Conservation (phyloP, 2,113 vertebrate species). For the Felis catus region DNA sequence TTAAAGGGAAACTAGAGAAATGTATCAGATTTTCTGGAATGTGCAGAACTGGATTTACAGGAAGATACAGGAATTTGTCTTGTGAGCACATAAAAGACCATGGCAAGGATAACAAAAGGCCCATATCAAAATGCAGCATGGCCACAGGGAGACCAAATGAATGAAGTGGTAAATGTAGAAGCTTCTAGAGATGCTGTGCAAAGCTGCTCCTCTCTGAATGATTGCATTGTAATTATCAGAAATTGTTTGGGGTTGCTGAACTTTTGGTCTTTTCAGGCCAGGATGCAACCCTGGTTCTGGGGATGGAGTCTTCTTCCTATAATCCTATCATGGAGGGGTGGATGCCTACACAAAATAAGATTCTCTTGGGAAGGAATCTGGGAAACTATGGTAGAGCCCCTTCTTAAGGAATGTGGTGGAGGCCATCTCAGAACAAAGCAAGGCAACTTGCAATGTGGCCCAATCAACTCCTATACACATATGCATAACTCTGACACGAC, state of each 20-base stretch:
- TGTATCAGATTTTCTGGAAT: neutral
- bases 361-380: neutral
- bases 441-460: too few species aligned
- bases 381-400: neutral
- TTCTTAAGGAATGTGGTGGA: too few species aligned
- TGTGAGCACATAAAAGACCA: neutral
- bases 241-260: neutral
- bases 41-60: neutral
- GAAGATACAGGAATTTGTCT: neutral
- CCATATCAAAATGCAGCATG: neutral
- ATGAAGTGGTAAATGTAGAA: neutral
- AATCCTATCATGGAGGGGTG: too few species aligned
- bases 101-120: neutral
- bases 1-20: neutral
- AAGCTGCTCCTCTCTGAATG: neutral
- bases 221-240: neutral
- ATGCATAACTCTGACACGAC: too few species aligned
- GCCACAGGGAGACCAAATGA: neutral
- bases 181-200: neutral
- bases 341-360: neutral
- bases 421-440: too few species aligned
- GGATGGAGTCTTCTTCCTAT: neutral
- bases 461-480: too few species aligned
- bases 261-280: neutral
- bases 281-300: neutral